Evolutionary conservation across 1,140 invertebrate species (phyloP).

Genomic region (Protaetia brevitarsis): DNA sequence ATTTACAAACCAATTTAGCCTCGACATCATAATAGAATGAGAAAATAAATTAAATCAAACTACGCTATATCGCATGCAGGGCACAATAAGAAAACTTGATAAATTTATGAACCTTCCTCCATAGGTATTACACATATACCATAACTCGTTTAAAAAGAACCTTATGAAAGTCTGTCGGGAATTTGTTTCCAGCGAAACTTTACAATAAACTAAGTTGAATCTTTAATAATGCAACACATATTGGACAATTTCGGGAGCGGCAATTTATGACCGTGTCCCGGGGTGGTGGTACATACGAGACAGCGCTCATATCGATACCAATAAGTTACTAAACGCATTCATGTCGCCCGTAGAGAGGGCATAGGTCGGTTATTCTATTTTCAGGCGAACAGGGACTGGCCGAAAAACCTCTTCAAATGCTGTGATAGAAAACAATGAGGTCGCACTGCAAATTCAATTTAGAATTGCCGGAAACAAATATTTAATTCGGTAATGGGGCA

Average conservation of each 20-base stretch:
- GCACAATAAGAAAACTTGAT: neutral
- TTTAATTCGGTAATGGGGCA: conserved; percentile 3
- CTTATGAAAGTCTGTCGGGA: neutral
- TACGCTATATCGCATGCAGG: neutral
- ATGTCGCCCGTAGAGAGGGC: neutral
- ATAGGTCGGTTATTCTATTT: neutral
- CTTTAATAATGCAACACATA: conserved; percentile 14
- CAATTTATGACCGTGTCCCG: neutral
- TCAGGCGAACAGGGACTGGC: neutral
- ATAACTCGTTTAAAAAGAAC: conserved; percentile 9
- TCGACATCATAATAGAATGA: neutral
- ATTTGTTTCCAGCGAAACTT: conserved; percentile 1
- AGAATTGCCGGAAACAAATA: conserved; percentile 9
- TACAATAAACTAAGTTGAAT: conserved; percentile 16
- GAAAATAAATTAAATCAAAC: neutral
- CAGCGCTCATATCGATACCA: neutral
- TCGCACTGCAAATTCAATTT: conserved; percentile 11
- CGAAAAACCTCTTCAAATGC: neutral
- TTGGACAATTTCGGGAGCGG: neutral
- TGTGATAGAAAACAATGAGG: conserved; percentile 8
- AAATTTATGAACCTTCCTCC: conserved; percentile 5
- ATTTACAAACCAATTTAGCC: neutral
- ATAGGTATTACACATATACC: conserved; percentile 3
- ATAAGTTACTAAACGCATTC: conserved; percentile 11
- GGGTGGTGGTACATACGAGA: neutral